A percentile compares a stretch with the other conserved stretches of the same genome.
Conservation (phyloP, 2,113 vertebrate species). For the Atrichornis clamosus region DNA sequence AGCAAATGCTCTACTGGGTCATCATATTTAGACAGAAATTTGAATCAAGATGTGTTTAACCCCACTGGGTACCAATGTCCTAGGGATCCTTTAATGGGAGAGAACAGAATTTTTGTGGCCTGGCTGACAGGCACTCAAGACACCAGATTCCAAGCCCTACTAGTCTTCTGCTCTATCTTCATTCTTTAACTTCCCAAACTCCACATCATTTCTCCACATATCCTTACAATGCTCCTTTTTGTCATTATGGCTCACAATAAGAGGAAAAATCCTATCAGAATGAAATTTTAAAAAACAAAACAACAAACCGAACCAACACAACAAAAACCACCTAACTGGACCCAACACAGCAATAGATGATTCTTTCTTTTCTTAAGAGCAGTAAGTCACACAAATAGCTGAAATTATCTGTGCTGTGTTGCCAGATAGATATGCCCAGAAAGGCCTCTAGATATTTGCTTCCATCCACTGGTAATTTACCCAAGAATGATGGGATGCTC, state of each 20-base stretch:
- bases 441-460: background rate
- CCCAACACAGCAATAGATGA: slow-evolving; percentile 16
- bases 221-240: background rate
- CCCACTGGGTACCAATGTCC: background rate
- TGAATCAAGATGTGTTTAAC: background rate
- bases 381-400: slow-evolving; percentile 13
- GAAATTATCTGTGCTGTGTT: slow-evolving; percentile 18
- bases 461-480: background rate
- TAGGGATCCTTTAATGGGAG: background rate
- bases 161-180: background rate
- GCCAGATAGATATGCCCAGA: background rate
- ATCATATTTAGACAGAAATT: background rate
- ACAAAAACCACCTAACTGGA: background rate
- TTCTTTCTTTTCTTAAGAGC: slow-evolving; percentile 38
- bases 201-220: background rate
- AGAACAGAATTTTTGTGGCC: background rate
- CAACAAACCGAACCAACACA: background rate
- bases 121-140: background rate
- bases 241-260: background rate
- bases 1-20: background rate
- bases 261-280: background rate
- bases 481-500: background rate
- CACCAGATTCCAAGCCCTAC: background rate
- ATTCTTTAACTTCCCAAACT: background rate
- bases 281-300: background rate